Base-by-base conservation (phyloP, 2,888 invertebrate genomes). In the Sturmia bella region DNA sequence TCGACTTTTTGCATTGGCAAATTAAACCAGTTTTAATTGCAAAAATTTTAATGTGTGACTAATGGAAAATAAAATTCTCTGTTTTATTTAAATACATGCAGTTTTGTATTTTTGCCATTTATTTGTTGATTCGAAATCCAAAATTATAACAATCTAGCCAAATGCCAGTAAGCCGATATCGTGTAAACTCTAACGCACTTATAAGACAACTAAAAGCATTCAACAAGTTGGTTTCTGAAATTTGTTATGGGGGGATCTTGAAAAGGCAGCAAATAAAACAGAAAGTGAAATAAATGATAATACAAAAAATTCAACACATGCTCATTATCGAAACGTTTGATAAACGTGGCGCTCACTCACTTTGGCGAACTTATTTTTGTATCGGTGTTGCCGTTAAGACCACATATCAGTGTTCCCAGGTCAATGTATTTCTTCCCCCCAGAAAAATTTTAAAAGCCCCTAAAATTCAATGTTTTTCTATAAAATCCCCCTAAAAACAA, bases 171-270 rank as follows among this genome's bases (percentile, higher is more conserved):
- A 59, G 73, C 68, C 74, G 70, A 66, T 64, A 76, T 66, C 73
- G 82, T 82, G 39, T 54, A 19, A 66, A 78, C 78, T 69, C 78
- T 82, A 82, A 78, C 78, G 70, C 82, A 78, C 74, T 63, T 82
- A 82, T 70, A 82, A 82, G 52, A 74, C 81, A 64, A 82, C 81
- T 82, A 64, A 82, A 79, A 50, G 19, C 63, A 37, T 41, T 72
- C 66, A 56, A 27, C 73, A 21, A 54, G 45, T 78, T 63, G 59
- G 27, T 77, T 69, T 48, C 73, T 77, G 77, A 48, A 77, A 68
- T 66, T 57, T 48, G 70, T 45, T 78, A 74, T 69, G 63, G 56
- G 64, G 64, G 63, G 78, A 82, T 82, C 82, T 74, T 64, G 56
- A 43, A 57, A 50, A 69, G 69, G 45, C 56, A 74, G 64, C 64